Conservation (phyloP, 2,797 vertebrate species). For the Hybognathus amarus region DNA sequence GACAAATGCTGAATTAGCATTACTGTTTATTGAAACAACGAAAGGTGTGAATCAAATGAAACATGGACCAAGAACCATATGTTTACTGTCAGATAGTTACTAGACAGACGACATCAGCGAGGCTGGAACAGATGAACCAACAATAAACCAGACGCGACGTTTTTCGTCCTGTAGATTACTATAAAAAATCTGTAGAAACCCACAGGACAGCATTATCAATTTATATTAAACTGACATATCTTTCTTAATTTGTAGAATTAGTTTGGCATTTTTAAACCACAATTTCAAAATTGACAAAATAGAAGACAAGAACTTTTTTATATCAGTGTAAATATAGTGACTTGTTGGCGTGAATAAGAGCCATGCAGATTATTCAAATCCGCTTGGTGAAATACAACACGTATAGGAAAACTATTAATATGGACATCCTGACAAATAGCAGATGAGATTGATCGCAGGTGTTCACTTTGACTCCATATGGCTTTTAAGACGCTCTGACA, state of each 20-base stretch:
- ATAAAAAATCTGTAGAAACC: slow-evolving; percentile 38
- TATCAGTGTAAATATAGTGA: slow-evolving; percentile 55
- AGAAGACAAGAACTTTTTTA: slow-evolving; percentile 58
- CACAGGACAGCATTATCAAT: slow-evolving; percentile 27
- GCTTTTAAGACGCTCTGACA: slow-evolving; percentile 4
- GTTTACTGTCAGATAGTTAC: slow-evolving; percentile 9
- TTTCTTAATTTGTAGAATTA: slow-evolving; percentile 47
- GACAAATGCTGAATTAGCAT: not conserved
- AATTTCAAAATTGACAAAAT: slow-evolving; percentile 60
- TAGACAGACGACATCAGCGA: slow-evolving; percentile 66
- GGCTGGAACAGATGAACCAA: slow-evolving; percentile 43
- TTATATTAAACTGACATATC: slow-evolving; percentile 38
- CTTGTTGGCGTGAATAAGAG: slow-evolving; percentile 66
- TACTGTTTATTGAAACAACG: slow-evolving; percentile 26
- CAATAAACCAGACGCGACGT: not conserved
- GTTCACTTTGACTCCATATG: not conserved
- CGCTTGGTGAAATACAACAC: not conserved
- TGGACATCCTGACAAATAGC: slow-evolving; percentile 1
- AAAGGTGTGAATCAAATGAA: slow-evolving; percentile 22
- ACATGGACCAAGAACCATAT: slow-evolving; percentile 10
- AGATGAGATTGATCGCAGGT: slow-evolving; percentile 13
- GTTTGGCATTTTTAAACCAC: slow-evolving; percentile 62
- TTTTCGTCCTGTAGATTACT: not conserved
- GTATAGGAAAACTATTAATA: slow-evolving; percentile 17
- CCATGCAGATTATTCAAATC: slow-evolving; percentile 51